Conservation (phyloP, 1,140 invertebrate species). For the Drosophila kanapiae region DNA sequence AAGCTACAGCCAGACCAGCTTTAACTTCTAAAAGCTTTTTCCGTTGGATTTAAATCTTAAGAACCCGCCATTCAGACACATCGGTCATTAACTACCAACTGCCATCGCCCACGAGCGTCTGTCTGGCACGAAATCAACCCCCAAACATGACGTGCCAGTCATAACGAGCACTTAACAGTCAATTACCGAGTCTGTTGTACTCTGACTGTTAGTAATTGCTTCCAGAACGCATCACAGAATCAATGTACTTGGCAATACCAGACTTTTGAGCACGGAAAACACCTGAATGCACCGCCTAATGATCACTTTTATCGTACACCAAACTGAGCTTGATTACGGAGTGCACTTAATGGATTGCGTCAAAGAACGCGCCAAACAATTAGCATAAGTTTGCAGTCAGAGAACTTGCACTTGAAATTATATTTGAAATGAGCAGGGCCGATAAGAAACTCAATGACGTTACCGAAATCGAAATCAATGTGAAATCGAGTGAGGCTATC, state of each 20-base stretch:
- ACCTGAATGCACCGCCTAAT: constrained; percentile 23
- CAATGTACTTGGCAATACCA: background rate
- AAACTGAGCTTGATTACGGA: constrained; percentile 7
- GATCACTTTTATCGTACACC: constrained; percentile 3
- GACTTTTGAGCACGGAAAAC: constrained; percentile 8
- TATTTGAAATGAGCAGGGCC: background rate
- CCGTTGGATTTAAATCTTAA: constrained; percentile 16
- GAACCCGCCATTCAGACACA: background rate
- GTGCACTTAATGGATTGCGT: background rate
- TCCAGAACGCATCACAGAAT: background rate
- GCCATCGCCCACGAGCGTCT: background rate
- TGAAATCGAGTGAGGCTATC: constrained; percentile 2
- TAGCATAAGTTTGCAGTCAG: background rate
- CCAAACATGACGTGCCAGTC: background rate
- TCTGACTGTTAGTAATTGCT: background rate
- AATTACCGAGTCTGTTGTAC: constrained; percentile 7
- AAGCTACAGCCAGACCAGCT: background rate
- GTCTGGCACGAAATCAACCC: constrained; percentile 1
- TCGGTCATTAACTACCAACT: background rate
- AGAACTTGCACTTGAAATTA: constrained; percentile 20
- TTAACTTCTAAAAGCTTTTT: background rate
- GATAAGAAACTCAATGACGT: constrained; percentile 13
- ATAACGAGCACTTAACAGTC: constrained; percentile 1
- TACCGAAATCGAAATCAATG: constrained; percentile 6
- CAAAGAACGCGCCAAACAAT: background rate